Base-by-base conservation (phyloP, 2,888 invertebrate genomes). In the Apotomis turbidana region DNA sequence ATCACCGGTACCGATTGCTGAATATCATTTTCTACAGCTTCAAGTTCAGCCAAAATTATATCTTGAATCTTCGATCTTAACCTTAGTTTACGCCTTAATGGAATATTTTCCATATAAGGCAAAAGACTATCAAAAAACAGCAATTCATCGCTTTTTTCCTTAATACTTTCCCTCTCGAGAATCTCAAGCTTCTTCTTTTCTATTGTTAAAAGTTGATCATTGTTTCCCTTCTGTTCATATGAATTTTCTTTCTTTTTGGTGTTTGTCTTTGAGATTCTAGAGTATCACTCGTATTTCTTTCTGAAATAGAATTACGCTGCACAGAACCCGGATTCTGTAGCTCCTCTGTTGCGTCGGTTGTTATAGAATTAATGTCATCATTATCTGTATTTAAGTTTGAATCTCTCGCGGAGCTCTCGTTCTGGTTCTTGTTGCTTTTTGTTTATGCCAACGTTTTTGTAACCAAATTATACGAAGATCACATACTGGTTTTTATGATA, bases 91-190 rank as follows among this genome's bases (percentile, higher is more conserved):
- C 76, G 74, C 60, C 75, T 75, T 71, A 75, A 13, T n/a, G 80
- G 80, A 52, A 80, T 78, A 54, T 77, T 75, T 38, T 74, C 73
- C 73, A 80, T 71, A 62, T 78, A 80, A 9, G 80, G 80, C 61
- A 81, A 36, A 55, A 81, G 78, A 73, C 80, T 80, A 68, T 79
- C 77, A 74, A 81, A 80, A 74, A 79, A 80, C 67, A 80, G 73
- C 58, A 76, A 70, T 75, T 80, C 80, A 64, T 79, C 78, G 59
- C 74, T 77, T 70, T 76, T 77, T 49, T 74, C 76, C 66, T 75
- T 76, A 6, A 67, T 70, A 64, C 74, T 75, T n/a, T 78, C 79
- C 9, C 44, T 74, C 72, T 78, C 74, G 36, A 76, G 72, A 61
- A 74, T 73, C 46, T 73, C 76, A 52, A 74, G 67, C 59, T 74